phyloP scores from a whole-genome alignment of 2,888 invertebrate species.

The Euzetes globulus region DNA sequence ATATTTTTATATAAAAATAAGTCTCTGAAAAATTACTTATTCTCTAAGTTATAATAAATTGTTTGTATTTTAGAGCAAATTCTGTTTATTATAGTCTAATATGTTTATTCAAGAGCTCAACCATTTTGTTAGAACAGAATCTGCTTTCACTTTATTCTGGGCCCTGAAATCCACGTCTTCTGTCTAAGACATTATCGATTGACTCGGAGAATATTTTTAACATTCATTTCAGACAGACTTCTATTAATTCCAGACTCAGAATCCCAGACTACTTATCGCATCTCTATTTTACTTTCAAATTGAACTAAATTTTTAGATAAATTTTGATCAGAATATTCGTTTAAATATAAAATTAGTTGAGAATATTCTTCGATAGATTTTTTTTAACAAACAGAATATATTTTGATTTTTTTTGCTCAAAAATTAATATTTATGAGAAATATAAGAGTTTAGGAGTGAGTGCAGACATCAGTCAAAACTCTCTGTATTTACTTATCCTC shows the following conservation, averaged over 20 bases:
- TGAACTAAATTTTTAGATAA: background rate
- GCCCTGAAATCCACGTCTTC: background rate
- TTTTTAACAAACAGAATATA: too few relatives aligned
- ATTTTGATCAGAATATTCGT: background rate
- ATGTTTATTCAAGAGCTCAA: too few relatives aligned
- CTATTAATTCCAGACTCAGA: background rate
- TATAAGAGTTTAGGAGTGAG: background rate
- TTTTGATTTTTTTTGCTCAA: background rate
- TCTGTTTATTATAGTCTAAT: too few relatives aligned
- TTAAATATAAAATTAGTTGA: background rate
- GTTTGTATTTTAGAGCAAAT: too few relatives aligned
- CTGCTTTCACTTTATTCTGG: too few relatives aligned
- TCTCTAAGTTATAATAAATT: too few relatives aligned
- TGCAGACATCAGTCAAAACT: background rate
- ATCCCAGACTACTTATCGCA: background rate
- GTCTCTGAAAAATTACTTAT: too few relatives aligned
- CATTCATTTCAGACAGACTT: background rate
- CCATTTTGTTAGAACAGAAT: too few relatives aligned
- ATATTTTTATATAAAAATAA: too few relatives aligned
- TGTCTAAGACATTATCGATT: background rate
- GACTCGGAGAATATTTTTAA: background rate
- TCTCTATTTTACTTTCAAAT: background rate
- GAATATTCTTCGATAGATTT: background rate
- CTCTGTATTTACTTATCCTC: background rate
- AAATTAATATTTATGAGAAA: background rate